Percentiles rank a stretch among this genome's conserved stretches.
Conservation (phyloP, 1,140 invertebrate species). For the Meloidogyne chitwoodi region DNA sequence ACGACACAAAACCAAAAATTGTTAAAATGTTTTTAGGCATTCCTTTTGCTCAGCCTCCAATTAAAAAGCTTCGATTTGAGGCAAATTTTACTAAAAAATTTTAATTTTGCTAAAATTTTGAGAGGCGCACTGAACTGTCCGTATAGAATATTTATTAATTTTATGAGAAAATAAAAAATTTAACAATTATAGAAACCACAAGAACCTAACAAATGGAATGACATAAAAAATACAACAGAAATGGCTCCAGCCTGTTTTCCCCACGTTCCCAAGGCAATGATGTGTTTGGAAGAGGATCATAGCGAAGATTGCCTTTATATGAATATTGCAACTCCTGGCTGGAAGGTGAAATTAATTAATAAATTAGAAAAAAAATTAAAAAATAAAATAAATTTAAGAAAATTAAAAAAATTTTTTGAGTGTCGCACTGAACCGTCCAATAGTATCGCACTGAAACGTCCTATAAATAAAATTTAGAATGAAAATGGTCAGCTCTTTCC, state of each 20-base stretch:
- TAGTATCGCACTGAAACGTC: too few relatives aligned
- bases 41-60: conserved; percentile 22
- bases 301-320: conserved; percentile 44
- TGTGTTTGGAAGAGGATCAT: neutral
- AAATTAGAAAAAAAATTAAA: neutral
- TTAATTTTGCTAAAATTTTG: neutral
- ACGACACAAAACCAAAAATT: neutral
- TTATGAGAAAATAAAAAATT: neutral
- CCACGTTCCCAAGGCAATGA: neutral
- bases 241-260: conserved; percentile 11
- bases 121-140: too few relatives aligned
- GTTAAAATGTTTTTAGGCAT: conserved; percentile 14
- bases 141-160: too few relatives aligned
- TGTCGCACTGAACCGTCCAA: too few relatives aligned
- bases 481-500: conserved; percentile 33
- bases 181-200: neutral
- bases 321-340: conserved; percentile 25
- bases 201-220: conserved; percentile 3
- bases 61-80: conserved; percentile 20
- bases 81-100: neutral
- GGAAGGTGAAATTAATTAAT: neutral
- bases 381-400: too few relatives aligned
- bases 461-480: neutral
- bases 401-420: too few relatives aligned
- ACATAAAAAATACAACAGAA: neutral